Evolutionary conservation across 2,113 vertebrate species (phyloP).

Genomic region (Marmota flaviventris): DNA sequence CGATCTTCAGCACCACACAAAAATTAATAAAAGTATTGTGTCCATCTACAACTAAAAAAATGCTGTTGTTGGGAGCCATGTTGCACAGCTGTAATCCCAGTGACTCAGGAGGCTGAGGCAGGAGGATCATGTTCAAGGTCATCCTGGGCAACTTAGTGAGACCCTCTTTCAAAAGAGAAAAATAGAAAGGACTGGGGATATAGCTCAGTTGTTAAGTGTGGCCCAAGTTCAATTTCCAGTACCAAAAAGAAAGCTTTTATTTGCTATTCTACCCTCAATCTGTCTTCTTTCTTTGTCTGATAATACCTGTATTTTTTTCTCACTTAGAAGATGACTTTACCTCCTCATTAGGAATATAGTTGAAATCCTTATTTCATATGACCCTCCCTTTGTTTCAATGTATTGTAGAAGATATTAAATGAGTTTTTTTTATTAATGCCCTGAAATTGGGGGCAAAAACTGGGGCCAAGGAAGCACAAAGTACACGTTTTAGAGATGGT

Average conservation of each 20-base stretch:
- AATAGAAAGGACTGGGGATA: too few relatives aligned
- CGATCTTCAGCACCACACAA: too few relatives aligned
- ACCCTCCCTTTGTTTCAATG: background rate
- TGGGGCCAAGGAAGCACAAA: background rate
- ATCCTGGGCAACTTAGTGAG: too few relatives aligned
- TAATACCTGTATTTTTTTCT: background rate
- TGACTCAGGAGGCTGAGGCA: too few relatives aligned
- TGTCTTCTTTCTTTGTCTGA: constrained; percentile 17
- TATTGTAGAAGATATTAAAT: background rate
- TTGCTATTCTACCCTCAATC: background rate
- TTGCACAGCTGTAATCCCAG: too few relatives aligned
- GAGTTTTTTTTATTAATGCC: background rate
- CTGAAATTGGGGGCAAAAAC: constrained; percentile 11
- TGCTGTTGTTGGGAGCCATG: too few relatives aligned
- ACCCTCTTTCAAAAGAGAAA: too few relatives aligned
- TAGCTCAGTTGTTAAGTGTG: too few relatives aligned
- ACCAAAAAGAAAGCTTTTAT: background rate
- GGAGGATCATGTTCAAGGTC: too few relatives aligned
- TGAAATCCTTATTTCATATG: background rate
- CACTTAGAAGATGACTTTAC: background rate
- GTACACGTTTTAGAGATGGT: background rate
- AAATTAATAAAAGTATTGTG: too few relatives aligned
- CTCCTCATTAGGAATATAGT: background rate
- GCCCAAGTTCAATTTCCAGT: too few relatives aligned
- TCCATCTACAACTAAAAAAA: background rate